Conservation (phyloP, 2,113 vertebrate species). For the Upupa epops region DNA sequence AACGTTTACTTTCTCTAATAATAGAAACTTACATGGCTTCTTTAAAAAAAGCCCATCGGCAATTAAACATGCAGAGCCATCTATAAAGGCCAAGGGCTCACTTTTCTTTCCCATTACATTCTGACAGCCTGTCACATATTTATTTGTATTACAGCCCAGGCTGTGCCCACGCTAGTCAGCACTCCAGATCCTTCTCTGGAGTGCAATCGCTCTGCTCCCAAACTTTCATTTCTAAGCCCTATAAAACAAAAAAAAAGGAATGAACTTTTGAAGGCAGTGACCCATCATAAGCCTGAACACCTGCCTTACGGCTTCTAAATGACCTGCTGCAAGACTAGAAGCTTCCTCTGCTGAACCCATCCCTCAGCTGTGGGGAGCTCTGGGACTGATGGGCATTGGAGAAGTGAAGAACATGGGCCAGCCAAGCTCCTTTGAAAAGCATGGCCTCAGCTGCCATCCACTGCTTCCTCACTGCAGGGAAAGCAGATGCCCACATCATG, state of each 20-base stretch:
- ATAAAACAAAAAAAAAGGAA: neutral
- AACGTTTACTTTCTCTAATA: constrained; percentile 8
- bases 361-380: neutral
- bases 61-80: neutral
- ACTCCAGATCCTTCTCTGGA: neutral
- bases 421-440: neutral
- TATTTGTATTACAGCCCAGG: neutral
- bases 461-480: neutral
- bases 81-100: neutral
- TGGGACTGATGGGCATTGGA: neutral
- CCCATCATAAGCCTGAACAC: neutral
- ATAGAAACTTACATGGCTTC: neutral
- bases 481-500: fast-evolving
- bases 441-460: neutral
- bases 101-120: neutral
- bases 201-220: neutral
- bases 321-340: neutral
- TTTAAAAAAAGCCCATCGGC: neutral
- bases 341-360: neutral
- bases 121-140: neutral
- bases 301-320: neutral
- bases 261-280: neutral
- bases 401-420: neutral
- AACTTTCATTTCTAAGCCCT: neutral
- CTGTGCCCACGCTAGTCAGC: neutral